Evolutionary conservation across 2,888 invertebrate species (phyloP).

Genomic region (Chironomus riparius): DNA sequence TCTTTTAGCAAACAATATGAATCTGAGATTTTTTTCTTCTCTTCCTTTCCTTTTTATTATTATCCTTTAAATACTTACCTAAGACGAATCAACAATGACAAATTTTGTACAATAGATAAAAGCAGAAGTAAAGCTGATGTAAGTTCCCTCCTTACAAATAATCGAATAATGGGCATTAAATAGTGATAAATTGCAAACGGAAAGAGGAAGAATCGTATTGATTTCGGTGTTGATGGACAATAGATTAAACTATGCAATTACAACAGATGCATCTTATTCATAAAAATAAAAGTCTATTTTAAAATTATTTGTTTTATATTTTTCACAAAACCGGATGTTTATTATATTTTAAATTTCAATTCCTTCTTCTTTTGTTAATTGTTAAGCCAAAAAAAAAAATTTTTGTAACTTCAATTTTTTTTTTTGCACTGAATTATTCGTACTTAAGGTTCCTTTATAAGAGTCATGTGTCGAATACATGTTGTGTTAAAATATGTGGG

Average conservation of each 20-base stretch:
- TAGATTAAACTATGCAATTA: slow-evolving; percentile 16
- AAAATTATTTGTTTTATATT: not conserved
- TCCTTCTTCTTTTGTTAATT: not conserved
- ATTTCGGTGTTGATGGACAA: slow-evolving; percentile 15
- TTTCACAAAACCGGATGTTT: not conserved
- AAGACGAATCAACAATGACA: not conserved
- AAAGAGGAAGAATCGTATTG: slow-evolving; percentile 24
- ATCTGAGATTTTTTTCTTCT: not conserved
- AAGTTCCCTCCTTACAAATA: slow-evolving; percentile 26
- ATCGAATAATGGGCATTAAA: slow-evolving; percentile 21
- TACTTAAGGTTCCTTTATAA: too few relatives aligned
- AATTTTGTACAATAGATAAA: not conserved
- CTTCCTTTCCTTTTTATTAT: not conserved
- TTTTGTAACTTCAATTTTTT: slow-evolving; percentile 8
- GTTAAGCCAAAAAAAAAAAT: not conserved
- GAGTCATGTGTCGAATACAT: too few relatives aligned
- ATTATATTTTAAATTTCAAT: not conserved
- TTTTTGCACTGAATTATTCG: not conserved
- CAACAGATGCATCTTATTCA: slow-evolving; percentile 13
- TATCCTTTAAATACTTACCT: not conserved
- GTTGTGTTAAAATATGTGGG: too few relatives aligned
- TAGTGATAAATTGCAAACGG: slow-evolving; percentile 27
- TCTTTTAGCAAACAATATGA: slow-evolving; percentile 2
- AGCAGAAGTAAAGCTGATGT: not conserved
- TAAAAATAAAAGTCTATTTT: not conserved